Conservation (phyloP, 2,888 invertebrate species). For the Priocnemis perturbator region DNA sequence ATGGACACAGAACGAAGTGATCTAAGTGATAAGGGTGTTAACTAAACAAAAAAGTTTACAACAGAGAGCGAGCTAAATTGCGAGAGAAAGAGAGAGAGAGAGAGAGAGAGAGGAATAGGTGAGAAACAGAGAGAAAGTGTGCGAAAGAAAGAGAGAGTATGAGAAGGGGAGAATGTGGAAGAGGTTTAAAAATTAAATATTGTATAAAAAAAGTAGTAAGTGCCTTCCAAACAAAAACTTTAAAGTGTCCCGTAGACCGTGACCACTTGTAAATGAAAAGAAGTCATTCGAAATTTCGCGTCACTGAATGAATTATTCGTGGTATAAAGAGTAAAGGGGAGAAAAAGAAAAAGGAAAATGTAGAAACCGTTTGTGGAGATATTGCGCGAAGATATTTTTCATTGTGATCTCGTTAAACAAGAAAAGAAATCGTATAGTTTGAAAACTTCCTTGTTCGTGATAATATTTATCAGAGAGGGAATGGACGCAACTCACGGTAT, state of each 20-base stretch:
- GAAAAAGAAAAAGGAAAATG: constrained; percentile 1
- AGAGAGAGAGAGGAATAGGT: constrained; percentile 37
- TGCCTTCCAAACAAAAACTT: constrained; percentile 83
- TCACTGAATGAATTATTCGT: constrained; percentile 49
- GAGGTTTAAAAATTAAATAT: constrained; percentile 66
- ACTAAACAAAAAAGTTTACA: constrained; percentile 32
- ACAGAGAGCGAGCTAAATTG: constrained; percentile 40
- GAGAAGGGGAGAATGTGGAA: constrained; percentile 56
- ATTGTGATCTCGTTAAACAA: neutral
- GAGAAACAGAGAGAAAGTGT: constrained; percentile 42
- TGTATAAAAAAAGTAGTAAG: constrained; percentile 87
- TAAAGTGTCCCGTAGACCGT: constrained; percentile 75
- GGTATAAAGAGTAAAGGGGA: constrained; percentile 9
- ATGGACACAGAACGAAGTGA: constrained; percentile 27
- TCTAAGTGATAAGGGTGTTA: constrained; percentile 12
- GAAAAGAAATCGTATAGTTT: neutral
- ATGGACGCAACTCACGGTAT: neutral
- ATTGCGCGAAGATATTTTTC: constrained; percentile 42
- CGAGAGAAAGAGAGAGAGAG: constrained; percentile 35
- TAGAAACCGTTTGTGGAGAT: constrained; percentile 43
- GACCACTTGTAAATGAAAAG: constrained; percentile 73
- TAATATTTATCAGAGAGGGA: neutral
- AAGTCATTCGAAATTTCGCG: constrained; percentile 70
- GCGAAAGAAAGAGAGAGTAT: constrained; percentile 48
- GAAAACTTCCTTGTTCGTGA: constrained; percentile 4